A percentile compares a stretch with the other conserved stretches of the same genome.
These are phyloP conservation scores for Potamilus streckersoni DNA, from an alignment of 1,140 invertebrate genomes.

Conservation along the genomic window DNA sequence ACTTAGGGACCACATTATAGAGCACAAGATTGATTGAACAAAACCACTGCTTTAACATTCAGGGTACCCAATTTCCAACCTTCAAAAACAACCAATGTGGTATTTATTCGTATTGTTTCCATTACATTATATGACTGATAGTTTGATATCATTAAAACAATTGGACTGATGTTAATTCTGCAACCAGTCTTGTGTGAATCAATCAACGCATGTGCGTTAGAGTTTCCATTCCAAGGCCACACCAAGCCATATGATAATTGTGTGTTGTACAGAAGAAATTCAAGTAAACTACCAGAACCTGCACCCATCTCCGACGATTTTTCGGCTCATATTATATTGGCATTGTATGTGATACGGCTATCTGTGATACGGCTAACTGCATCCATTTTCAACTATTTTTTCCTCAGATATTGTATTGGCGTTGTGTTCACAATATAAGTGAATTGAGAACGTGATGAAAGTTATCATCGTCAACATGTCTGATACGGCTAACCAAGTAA, in stretches of 20 bases:
- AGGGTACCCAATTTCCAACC: conserved; percentile 39
- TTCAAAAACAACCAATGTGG: conserved; percentile 36
- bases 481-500: conserved; percentile 85
- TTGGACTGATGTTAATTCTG: conserved; percentile 78
- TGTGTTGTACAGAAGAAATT: conserved; percentile 85
- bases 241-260: conserved; percentile 93
- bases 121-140: conserved; percentile 68
- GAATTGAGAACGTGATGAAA: conserved; percentile 85
- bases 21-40: conserved; percentile 61
- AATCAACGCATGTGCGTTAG: conserved; percentile 73
- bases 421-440: conserved; percentile 66
- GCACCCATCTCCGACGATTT: conserved; percentile 52
- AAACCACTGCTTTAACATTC: conserved; percentile 34
- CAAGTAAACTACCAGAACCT: conserved; percentile 57
- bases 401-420: conserved; percentile 17
- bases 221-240: conserved; percentile 81
- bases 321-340: conserved; percentile 23
- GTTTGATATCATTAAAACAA: conserved; percentile 82
- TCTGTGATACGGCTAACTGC: no score
- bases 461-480: conserved; percentile 90
- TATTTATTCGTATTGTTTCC: conserved; percentile 10
- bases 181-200: conserved; percentile 76
- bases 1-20: conserved; percentile 57
- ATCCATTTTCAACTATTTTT: conserved; percentile 36
- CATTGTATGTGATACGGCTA: no score